phyloP scores from a whole-genome alignment of 2,113 vertebrate species.

The Antigone vipio region DNA sequence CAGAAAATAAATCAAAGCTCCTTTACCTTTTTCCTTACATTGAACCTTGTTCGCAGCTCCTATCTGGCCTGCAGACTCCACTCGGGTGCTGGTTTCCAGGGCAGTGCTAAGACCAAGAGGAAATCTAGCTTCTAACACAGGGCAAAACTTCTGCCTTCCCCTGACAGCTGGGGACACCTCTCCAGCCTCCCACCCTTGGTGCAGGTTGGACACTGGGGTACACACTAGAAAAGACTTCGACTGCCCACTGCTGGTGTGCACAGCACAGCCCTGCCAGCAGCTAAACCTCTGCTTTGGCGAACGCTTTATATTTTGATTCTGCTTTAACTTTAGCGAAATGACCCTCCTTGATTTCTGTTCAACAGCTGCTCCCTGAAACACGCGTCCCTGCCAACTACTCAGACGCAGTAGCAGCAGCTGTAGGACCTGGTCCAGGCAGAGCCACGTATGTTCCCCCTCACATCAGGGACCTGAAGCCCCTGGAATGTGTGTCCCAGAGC shows the following conservation, averaged over 20 bases:
- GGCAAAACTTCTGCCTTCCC: neutral
- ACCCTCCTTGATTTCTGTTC: neutral
- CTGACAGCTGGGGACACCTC: neutral
- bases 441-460: fast-evolving
- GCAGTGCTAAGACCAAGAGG: neutral
- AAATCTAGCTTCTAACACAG: neutral
- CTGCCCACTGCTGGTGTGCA: conserved; percentile 23
- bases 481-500: neutral
- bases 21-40: neutral
- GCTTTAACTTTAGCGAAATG: neutral
- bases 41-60: neutral
- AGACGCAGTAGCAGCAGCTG: neutral
- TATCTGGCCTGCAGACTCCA: neutral
- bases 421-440: neutral
- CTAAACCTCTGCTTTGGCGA: neutral
- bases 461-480: neutral
- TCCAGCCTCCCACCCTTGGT: fast-evolving
- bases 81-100: neutral
- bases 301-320: neutral
- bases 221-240: neutral
- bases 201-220: no score
- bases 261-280: neutral
- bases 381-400: neutral
- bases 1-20: neutral
- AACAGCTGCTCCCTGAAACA: neutral